phyloP scores from a whole-genome alignment of 2,888 invertebrate species.

The Nephrotoma flavescens region DNA sequence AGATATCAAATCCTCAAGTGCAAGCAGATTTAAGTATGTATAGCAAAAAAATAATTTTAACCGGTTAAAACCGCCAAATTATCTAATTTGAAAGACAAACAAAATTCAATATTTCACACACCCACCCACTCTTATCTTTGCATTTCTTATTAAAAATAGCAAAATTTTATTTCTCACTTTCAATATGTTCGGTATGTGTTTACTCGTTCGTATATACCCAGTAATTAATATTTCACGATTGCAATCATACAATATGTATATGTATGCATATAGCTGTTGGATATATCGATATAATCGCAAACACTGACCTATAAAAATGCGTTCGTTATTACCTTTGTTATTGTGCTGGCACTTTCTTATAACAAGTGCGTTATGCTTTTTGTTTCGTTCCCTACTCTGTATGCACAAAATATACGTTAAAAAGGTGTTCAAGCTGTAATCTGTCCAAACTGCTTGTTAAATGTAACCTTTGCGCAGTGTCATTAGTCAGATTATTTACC shows the following conservation, averaged over 20 bases:
- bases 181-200: background rate
- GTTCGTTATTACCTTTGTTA: background rate
- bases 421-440: no score
- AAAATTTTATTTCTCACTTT: background rate
- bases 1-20: no score
- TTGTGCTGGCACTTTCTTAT: background rate
- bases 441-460: no score
- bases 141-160: background rate
- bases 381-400: background rate
- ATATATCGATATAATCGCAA: background rate
- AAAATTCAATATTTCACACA: background rate
- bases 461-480: no score
- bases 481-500: background rate
- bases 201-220: background rate
- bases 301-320: background rate
- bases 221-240: background rate
- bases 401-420: background rate
- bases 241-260: background rate
- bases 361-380: background rate
- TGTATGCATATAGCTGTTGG: background rate
- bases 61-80: no score
- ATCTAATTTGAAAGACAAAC: no score
- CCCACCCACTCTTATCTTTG: background rate
- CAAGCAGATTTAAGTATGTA: no score
- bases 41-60: no score